phyloP scores from a whole-genome alignment of 1,140 invertebrate genomes.

The Oscheius sp. region DNA sequence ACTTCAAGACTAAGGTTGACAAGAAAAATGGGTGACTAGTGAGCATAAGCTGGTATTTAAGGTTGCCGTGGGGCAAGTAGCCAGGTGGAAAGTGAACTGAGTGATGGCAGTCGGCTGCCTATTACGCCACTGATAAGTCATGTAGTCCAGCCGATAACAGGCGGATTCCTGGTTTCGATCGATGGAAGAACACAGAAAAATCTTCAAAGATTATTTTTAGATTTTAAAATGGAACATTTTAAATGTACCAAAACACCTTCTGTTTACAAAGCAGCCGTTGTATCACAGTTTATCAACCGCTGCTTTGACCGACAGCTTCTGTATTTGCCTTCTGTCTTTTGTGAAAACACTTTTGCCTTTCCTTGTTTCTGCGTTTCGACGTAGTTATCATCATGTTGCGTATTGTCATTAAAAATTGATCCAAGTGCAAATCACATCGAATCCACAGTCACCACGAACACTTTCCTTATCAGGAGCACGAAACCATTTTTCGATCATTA shows the following conservation, averaged over 20 bases:
- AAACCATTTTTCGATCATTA: slow-evolving; percentile 9
- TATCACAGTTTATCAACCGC: too few relatives aligned
- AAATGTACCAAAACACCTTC: too few relatives aligned
- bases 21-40: neutral
- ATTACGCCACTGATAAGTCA: slow-evolving; percentile 1
- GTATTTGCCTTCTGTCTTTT: too few relatives aligned
- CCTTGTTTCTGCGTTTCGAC: too few relatives aligned
- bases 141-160: neutral
- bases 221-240: neutral
- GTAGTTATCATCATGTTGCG: too few relatives aligned
- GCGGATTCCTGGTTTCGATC: neutral
- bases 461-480: neutral
- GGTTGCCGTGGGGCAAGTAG: neutral
- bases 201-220: neutral
- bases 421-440: slow-evolving; percentile 10
- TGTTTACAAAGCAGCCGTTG: too few relatives aligned
- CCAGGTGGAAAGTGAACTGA: neutral
- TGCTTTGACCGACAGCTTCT: too few relatives aligned
- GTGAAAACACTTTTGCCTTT: too few relatives aligned
- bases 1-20: too few relatives aligned
- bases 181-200: neutral
- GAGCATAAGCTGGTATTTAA: neutral
- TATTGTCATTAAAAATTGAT: too few relatives aligned
- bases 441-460: neutral
- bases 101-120: neutral